These are phyloP conservation scores for Alosa alosa DNA, from an alignment of 2,113 vertebrate species.

Conservation along the genomic window DNA sequence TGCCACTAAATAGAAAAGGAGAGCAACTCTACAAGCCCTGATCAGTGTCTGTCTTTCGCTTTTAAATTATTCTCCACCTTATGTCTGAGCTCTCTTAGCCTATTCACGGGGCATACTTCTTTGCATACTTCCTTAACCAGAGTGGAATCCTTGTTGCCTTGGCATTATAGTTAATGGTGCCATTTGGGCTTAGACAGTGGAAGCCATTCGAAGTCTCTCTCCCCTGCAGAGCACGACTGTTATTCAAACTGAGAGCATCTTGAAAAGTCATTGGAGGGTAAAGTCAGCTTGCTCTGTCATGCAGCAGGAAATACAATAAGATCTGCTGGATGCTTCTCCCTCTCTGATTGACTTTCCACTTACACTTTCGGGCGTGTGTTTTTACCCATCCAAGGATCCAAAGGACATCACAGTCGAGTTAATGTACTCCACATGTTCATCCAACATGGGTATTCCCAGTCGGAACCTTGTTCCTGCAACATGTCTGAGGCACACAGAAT, in stretches of 20 bases:
- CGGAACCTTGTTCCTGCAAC: background rate
- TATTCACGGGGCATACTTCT: background rate
- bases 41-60: background rate
- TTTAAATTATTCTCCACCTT: background rate
- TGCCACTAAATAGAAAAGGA: background rate
- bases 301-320: background rate
- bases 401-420: background rate
- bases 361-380: background rate
- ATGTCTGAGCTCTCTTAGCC: background rate
- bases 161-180: background rate
- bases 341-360: background rate
- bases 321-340: background rate
- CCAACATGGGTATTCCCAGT: background rate
- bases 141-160: background rate
- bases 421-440: background rate
- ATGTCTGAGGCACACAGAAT: background rate
- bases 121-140: background rate
- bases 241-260: constrained; percentile 3
- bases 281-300: background rate
- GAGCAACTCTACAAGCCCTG: background rate
- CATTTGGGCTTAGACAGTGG: background rate
- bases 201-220: background rate
- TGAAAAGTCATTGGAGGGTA: background rate
- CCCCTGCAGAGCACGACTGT: background rate
- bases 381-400: background rate